Conservation (phyloP, 2,797 vertebrate genomes). For the Sardinella longiceps region DNA sequence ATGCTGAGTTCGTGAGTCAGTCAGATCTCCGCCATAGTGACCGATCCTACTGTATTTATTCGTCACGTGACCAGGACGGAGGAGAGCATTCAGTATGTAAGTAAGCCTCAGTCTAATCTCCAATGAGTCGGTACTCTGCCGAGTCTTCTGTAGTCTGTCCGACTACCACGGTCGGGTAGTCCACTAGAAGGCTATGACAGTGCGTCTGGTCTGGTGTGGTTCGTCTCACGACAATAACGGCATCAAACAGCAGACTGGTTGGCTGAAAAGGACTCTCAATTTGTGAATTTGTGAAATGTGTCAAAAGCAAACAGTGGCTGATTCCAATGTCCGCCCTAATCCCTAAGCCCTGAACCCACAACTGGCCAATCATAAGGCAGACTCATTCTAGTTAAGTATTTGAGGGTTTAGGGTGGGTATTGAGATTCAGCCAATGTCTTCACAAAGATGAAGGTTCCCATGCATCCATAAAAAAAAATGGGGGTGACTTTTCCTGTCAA, state of each 20-base stretch:
- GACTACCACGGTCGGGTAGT: too few relatives aligned
- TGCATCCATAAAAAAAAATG: too few relatives aligned
- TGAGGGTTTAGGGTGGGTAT: too few relatives aligned
- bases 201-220: not conserved
- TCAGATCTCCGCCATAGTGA: slow-evolving; percentile 77
- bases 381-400: too few relatives aligned
- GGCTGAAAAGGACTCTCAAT: not conserved
- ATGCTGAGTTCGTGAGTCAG: slow-evolving; percentile 68
- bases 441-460: too few relatives aligned
- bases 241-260: not conserved
- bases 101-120: slow-evolving; percentile 1
- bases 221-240: not conserved
- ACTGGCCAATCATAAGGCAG: too few relatives aligned
- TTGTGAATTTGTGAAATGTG: not conserved
- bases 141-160: not conserved
- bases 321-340: too few relatives aligned
- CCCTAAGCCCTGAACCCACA: too few relatives aligned
- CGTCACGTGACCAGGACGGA: slow-evolving; percentile 45
- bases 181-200: not conserved
- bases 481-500: too few relatives aligned
- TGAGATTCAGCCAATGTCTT: too few relatives aligned
- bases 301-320: not conserved
- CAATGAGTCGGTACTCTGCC: slow-evolving; percentile 62
- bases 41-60: slow-evolving; percentile 23
- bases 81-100: not conserved